Percentiles rank a stretch among this genome's conserved stretches.
These are phyloP conservation scores for Amphimedon queenslandica DNA, from an alignment of 37 sponge, comb jelly and placozoan genomes.

Conservation along the genomic window DNA sequence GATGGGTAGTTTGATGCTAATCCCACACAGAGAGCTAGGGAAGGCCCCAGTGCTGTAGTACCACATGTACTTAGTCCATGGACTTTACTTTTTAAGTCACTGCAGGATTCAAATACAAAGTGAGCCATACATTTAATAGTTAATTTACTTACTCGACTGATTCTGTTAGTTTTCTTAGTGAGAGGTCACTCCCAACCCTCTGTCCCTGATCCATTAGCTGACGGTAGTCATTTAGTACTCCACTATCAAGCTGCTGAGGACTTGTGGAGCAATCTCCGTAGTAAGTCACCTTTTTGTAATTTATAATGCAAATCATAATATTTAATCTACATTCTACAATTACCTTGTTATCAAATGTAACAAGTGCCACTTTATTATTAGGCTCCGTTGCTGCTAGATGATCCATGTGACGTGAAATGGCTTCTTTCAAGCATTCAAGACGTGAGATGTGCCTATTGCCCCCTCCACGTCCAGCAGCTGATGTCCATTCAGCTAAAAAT, in stretches of 20 bases:
- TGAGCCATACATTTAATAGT: not conserved
- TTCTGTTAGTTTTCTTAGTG: conserved; percentile 24
- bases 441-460: conserved; percentile 63
- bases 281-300: conserved; percentile 32
- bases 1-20: conserved; percentile 72
- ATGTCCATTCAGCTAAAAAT: conserved; percentile 69
- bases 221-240: conserved; percentile 48
- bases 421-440: conserved; percentile 85
- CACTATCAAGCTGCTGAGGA: conserved; percentile 30
- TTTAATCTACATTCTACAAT: not conserved
- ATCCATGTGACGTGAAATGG: conserved; percentile 78
- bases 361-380: conserved; percentile 58
- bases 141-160: conserved; percentile 30
- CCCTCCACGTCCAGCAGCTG: conserved; percentile 55
- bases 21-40: conserved; percentile 72
- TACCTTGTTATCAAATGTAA: conserved; percentile 55
- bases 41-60: conserved; percentile 88
- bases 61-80: conserved; percentile 55
- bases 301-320: not conserved
- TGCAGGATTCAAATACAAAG: too few species aligned
- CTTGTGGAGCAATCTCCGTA: conserved; percentile 63
- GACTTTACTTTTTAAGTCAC: conserved; percentile 57
- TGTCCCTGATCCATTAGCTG: conserved; percentile 67
- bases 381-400: conserved; percentile 67
- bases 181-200: conserved; percentile 57